A percentile compares a stretch with the other conserved stretches of the same genome.
Evolutionary conservation across 2,888 invertebrate species (phyloP).

Genomic region (Neoitamus cyanurus): DNA sequence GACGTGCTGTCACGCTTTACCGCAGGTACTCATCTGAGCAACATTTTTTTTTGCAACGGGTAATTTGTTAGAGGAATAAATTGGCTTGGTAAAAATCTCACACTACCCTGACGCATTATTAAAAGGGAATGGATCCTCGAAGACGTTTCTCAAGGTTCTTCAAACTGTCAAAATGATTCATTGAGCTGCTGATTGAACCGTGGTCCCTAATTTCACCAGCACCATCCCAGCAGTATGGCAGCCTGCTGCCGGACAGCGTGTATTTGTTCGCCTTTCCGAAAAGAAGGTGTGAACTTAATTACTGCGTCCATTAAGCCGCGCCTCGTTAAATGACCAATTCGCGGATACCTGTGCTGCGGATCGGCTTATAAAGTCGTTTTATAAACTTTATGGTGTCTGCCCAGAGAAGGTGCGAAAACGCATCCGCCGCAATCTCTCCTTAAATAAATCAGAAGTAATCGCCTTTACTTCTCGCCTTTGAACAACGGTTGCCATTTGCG

Average conservation of each 20-base stretch:
- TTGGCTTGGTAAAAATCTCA: not conserved
- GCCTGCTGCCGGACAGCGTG: not conserved
- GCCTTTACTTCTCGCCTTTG: constrained; percentile 23
- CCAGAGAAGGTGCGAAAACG: constrained; percentile 22
- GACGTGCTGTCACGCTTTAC: not conserved
- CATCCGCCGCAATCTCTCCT: constrained; percentile 25
- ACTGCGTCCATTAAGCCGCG: constrained; percentile 37
- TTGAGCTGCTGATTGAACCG: constrained; percentile 13
- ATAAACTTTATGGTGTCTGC: constrained; percentile 27
- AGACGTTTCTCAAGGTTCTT: not conserved
- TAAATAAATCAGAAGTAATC: constrained; percentile 36
- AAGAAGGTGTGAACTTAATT: constrained; percentile 43
- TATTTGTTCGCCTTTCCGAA: not conserved
- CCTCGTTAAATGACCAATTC: constrained; percentile 35
- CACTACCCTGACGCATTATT: not conserved
- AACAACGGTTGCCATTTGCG: constrained; percentile 4
- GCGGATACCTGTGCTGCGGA: not conserved
- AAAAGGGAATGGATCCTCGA: not conserved
- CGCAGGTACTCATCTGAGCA: not conserved
- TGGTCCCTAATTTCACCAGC: not conserved
- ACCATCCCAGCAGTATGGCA: not conserved
- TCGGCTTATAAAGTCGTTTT: constrained; percentile 33
- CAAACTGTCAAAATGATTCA: constrained; percentile 9
- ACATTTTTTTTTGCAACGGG: not conserved
- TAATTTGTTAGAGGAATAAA: not conserved